Evolutionary conservation across 1,140 invertebrate genomes (phyloP).

Genomic region (Drosophila sechellia): DNA sequence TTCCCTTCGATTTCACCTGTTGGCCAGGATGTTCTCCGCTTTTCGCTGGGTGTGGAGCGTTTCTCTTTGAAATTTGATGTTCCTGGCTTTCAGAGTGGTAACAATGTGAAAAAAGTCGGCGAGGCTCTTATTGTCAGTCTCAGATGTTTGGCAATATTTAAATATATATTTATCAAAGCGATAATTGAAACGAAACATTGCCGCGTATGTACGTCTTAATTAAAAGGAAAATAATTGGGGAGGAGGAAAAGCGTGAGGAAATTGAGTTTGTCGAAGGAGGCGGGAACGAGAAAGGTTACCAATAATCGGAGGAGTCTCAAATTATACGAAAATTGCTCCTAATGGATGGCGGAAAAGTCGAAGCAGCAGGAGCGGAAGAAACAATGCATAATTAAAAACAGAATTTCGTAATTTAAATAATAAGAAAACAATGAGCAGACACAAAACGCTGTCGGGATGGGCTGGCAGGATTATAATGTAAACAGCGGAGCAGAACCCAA

Average conservation of each 20-base stretch:
- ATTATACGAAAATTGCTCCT: constrained; percentile 26
- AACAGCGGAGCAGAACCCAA: constrained; percentile 37
- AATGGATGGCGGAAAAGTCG: constrained; percentile 12
- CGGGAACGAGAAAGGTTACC: neutral
- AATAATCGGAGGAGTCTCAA: constrained; percentile 44
- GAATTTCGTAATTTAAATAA: constrained; percentile 76
- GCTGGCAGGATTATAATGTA: constrained; percentile 64
- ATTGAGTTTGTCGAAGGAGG: neutral
- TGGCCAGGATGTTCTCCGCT: neutral
- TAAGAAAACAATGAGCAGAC: constrained; percentile 62
- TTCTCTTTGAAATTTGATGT: constrained; percentile 49
- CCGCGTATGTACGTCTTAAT: constrained; percentile 38
- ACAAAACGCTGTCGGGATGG: constrained; percentile 15
- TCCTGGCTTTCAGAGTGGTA: constrained; percentile 17
- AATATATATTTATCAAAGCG: constrained; percentile 35
- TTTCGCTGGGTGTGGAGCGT: neutral
- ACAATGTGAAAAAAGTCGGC: constrained; percentile 7
- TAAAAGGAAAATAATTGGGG: constrained; percentile 64
- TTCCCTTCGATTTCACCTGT: constrained; percentile 12
- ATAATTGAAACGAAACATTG: constrained; percentile 40
- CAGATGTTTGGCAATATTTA: constrained; percentile 33
- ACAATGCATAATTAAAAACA: constrained; percentile 74
- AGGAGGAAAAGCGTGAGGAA: neutral
- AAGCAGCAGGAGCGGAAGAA: constrained; percentile 1
- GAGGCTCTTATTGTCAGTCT: constrained; percentile 26